phyloP scores from a whole-genome alignment of 1,140 invertebrate species.

The Brachionus asplanchnoidis region DNA sequence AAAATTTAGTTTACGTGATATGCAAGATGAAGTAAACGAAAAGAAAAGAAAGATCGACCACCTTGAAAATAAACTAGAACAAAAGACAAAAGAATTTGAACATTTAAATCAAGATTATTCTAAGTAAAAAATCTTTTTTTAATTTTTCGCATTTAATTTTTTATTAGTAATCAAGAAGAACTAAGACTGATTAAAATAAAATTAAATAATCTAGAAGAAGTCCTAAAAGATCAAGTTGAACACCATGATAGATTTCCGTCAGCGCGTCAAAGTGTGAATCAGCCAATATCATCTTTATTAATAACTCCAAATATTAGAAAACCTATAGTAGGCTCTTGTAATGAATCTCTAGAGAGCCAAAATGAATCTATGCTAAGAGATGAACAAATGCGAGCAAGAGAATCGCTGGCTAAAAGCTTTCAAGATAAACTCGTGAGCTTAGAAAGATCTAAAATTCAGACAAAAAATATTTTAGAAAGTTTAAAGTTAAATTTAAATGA shows the following conservation, averaged over 20 bases:
- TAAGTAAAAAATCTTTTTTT: background rate
- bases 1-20: background rate
- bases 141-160: background rate
- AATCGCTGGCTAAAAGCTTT: background rate
- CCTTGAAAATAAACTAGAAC: background rate
- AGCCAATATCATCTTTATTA: constrained; percentile 7
- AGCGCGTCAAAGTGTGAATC: background rate
- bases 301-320: constrained; percentile 26
- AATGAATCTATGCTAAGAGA: background rate
- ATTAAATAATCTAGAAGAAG: constrained; percentile 6
- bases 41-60: background rate
- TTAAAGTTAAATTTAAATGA: constrained; percentile 30
- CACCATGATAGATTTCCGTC: background rate
- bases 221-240: background rate
- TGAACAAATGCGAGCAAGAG: constrained; percentile 10
- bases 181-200: background rate
- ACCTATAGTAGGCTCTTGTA: background rate
- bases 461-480: constrained; percentile 14
- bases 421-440: constrained; percentile 25
- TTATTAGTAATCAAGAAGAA: constrained; percentile 25
- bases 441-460: constrained; percentile 37
- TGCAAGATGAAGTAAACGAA: background rate
- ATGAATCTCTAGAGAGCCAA: background rate
- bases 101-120: background rate
- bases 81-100: constrained; percentile 8